Evolutionary conservation across 2,888 invertebrate species (phyloP).

Genomic region (Emmelina monodactyla): DNA sequence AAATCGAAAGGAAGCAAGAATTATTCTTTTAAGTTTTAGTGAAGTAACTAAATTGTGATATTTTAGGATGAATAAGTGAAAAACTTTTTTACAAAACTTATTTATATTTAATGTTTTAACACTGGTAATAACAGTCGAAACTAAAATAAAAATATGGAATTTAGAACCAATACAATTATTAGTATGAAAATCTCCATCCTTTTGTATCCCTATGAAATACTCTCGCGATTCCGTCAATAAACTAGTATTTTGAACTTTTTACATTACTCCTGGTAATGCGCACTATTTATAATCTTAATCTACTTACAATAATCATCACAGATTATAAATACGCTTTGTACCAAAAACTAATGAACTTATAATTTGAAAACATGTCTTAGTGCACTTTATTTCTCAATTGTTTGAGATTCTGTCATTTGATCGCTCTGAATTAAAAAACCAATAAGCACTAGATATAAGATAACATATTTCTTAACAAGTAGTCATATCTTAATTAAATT

Average conservation of each 20-base stretch:
- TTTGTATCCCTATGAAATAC: too few relatives aligned
- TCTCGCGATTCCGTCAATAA: slow-evolving; percentile 11
- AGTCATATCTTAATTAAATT: too few relatives aligned
- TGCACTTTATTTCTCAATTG: slow-evolving; percentile 14
- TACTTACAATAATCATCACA: slow-evolving; percentile 56
- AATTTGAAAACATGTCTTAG: too few relatives aligned
- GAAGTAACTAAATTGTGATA: too few relatives aligned
- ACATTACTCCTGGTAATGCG: slow-evolving; percentile 31
- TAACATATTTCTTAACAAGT: too few relatives aligned
- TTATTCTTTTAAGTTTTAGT: too few relatives aligned
- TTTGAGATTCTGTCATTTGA: slow-evolving; percentile 13
- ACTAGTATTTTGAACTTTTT: slow-evolving; percentile 20
- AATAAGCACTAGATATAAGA: slow-evolving; percentile 19
- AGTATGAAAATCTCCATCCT: too few relatives aligned
- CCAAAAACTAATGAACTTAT: slow-evolving; percentile 6
- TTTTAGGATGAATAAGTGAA: not conserved
- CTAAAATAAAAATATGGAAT: too few relatives aligned
- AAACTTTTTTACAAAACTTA: not conserved
- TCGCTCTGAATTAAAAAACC: slow-evolving; percentile 13
- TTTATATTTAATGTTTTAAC: slow-evolving; percentile 1
- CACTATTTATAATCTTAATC: slow-evolving; percentile 26
- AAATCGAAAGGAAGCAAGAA: too few relatives aligned
- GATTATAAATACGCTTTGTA: slow-evolving; percentile 25
- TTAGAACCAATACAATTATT: too few relatives aligned
- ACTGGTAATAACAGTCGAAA: slow-evolving; percentile 2